Percentiles rank a stretch among this genome's conserved stretches.
Conservation (phyloP, 1,140 invertebrate species). For the Eriocheir sinensis region DNA sequence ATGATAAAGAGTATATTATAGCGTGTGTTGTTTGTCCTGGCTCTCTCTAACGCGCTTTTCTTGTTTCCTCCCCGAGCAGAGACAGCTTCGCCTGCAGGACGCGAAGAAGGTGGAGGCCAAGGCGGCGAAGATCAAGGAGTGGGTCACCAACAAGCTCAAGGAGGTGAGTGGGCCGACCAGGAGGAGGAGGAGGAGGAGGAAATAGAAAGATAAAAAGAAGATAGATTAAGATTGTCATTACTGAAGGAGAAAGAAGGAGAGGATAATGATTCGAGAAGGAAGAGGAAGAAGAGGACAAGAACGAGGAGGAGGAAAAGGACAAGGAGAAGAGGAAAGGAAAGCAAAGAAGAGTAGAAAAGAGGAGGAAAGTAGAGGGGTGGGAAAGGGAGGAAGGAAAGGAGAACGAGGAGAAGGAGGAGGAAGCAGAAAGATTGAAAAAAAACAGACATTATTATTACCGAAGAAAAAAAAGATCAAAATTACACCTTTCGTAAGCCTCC, state of each 20-base stretch:
- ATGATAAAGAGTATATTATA: too few species aligned
- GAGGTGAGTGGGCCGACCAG: conserved; percentile 83
- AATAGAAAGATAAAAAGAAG: background rate
- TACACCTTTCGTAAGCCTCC: too few species aligned
- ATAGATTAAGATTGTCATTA: too few species aligned
- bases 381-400: too few species aligned
- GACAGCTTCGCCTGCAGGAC: conserved; percentile 92
- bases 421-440: background rate
- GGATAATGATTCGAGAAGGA: too few species aligned
- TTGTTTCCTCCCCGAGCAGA: conserved; percentile 83
- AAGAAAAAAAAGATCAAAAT: too few species aligned
- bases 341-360: too few species aligned
- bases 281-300: too few species aligned
- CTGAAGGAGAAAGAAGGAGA: background rate
- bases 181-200: background rate
- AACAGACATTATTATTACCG: too few species aligned
- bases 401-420: background rate
- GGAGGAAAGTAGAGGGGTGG: too few species aligned
- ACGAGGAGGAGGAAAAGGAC: too few species aligned
- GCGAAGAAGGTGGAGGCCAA: conserved; percentile 96
- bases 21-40: background rate
- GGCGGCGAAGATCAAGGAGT: conserved; percentile 97
- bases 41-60: background rate
- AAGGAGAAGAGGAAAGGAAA: too few species aligned
- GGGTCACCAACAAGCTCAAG: conserved; percentile 97